Percentiles rank a stretch among this genome's conserved stretches.
phyloP scores from a whole-genome alignment of 2,888 invertebrate genomes.

The Platerodrilus igneus region DNA sequence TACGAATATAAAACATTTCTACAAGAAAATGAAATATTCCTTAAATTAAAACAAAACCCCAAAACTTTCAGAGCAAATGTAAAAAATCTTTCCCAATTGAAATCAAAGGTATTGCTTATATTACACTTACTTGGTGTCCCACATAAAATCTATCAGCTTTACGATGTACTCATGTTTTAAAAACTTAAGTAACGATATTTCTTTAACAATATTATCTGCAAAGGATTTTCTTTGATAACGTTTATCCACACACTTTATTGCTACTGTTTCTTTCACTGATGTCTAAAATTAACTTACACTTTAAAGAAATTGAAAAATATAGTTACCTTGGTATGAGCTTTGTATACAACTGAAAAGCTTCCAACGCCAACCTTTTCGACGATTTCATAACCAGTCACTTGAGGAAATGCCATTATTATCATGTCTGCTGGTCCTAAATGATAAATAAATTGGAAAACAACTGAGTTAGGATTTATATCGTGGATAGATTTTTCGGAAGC shows the following conservation, averaged over 20 bases:
- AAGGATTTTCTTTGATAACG: slow-evolving; percentile 64
- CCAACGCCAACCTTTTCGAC: slow-evolving; percentile 75
- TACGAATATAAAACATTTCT: too few relatives aligned
- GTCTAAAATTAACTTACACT: slow-evolving; percentile 43
- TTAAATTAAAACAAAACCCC: too few relatives aligned
- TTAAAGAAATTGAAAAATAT: background rate
- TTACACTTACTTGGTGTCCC: slow-evolving; percentile 64
- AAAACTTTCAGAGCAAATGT: background rate
- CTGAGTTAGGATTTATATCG: too few relatives aligned
- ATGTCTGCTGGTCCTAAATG: too few relatives aligned
- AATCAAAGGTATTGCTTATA: background rate
- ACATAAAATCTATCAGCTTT: slow-evolving; percentile 74
- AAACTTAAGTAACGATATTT: slow-evolving; percentile 74
- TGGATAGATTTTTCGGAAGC: too few relatives aligned
- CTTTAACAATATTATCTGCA: slow-evolving; percentile 75
- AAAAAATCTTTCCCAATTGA: too few relatives aligned
- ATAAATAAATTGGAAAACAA: too few relatives aligned
- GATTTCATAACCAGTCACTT: slow-evolving; percentile 64
- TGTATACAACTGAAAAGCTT: slow-evolving; percentile 80
- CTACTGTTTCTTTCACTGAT: slow-evolving; percentile 52
- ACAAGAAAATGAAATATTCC: too few relatives aligned
- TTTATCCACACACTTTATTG: slow-evolving; percentile 73
- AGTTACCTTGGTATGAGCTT: slow-evolving; percentile 65
- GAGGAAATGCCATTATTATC: slow-evolving; percentile 52
- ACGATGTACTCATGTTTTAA: slow-evolving; percentile 79